A percentile compares a stretch with the other conserved stretches of the same genome.
Evolutionary conservation across 2,113 vertebrate genomes (phyloP).

Genomic region (Toxotes jaculatrix): DNA sequence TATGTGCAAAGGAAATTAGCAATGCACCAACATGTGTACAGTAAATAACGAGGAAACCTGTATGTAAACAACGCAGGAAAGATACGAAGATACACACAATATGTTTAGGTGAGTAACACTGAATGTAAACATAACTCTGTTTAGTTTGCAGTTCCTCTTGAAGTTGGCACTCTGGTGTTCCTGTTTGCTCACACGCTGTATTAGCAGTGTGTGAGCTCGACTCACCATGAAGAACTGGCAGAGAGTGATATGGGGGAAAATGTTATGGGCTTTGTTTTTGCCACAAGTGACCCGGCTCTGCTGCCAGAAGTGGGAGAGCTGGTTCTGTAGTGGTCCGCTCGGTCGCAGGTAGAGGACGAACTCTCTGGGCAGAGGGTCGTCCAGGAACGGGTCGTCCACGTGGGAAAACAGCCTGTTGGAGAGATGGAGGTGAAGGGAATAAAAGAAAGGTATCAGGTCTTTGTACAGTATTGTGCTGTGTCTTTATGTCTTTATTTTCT

Average conservation of each 20-base stretch:
- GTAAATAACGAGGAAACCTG: background rate
- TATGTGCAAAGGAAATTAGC: background rate
- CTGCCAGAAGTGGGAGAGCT: slow-evolving; percentile 96
- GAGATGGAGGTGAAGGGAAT: background rate
- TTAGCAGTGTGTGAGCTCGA: no score
- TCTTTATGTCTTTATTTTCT: background rate
- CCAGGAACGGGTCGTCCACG: slow-evolving; percentile 94
- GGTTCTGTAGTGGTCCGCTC: slow-evolving; percentile 93
- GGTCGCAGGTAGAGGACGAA: slow-evolving; percentile 97
- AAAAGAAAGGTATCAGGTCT: background rate
- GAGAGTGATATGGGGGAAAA: slow-evolving; percentile 97
- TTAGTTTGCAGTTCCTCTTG: background rate
- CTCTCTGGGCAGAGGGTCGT: slow-evolving; percentile 93
- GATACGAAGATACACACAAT: background rate
- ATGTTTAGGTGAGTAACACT: background rate
- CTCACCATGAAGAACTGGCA: slow-evolving; percentile 98
- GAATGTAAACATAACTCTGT: background rate
- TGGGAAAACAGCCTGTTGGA: slow-evolving; percentile 93
- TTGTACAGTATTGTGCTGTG: no score
- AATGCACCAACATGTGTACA: background rate
- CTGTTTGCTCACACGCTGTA: background rate
- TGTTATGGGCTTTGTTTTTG: slow-evolving; percentile 98
- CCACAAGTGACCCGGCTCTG: slow-evolving; percentile 94
- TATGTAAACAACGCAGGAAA: background rate
- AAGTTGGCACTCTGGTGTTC: background rate